Conservation (phyloP, 2,797 vertebrate species). For the Enteromius trimaculatus region DNA sequence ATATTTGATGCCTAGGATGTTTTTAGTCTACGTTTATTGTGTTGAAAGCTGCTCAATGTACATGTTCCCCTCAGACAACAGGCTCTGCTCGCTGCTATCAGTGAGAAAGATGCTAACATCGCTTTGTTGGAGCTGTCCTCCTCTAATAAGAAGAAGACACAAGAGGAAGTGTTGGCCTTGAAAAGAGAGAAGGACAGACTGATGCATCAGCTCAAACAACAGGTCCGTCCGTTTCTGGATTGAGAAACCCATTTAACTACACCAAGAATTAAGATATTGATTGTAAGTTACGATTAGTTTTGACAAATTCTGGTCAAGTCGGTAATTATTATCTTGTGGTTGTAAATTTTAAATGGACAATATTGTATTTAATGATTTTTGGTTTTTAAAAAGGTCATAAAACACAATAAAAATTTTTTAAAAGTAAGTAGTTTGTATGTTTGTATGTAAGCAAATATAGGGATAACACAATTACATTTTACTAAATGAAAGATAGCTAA, state of each 20-base stretch:
- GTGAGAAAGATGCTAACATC: constrained; percentile 99
- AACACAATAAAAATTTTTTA: background rate
- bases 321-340: background rate
- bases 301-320: background rate
- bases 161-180: constrained; percentile 94
- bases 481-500: background rate
- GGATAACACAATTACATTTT: background rate
- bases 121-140: constrained; percentile 96
- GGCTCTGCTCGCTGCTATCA: constrained; percentile 95
- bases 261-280: background rate
- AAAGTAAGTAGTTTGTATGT: background rate
- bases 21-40: background rate
- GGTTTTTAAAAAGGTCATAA: background rate
- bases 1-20: background rate
- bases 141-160: constrained; percentile 99
- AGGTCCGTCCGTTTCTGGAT: constrained; percentile 76
- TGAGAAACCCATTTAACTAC: background rate
- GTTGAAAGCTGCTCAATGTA: background rate
- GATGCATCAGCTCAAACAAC: constrained; percentile 97
- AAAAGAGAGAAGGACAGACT: constrained; percentile 97
- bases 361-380: background rate
- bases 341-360: background rate
- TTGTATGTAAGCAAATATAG: background rate
- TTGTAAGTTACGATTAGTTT: background rate
- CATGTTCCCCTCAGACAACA: constrained; percentile 86